Base-by-base conservation (phyloP, 2,113 vertebrate species). In the Eulacestoma nigropectus region DNA sequence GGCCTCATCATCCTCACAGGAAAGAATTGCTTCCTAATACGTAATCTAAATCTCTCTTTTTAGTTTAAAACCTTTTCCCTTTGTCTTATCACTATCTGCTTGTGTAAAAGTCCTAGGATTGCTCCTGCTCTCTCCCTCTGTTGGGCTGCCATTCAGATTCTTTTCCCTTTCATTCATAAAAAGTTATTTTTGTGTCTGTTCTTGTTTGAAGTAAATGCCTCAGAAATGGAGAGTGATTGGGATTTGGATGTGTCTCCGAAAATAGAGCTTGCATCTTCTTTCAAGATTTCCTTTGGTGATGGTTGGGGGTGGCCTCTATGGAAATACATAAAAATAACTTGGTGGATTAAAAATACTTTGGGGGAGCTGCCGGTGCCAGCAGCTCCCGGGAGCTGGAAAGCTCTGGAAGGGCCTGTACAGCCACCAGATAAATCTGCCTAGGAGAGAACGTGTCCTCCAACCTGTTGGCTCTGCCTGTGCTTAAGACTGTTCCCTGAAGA, bases 191-290 rank as follows among this genome's bases (percentile, higher is more conserved):
- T 89, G 9, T n/a, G 10, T 56, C 67, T 68, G 56, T 39, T 74
- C 41, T 59, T 68, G 20, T 87, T 85, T 86, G 88, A 90, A 83
- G 79, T 46, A 30, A 53, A 59, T 55, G 79, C 64, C 4, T 93
- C 64, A 13, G 30, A 50, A 93, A 39, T 9, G 37, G 70, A 47
- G 72, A 23, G 37, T 33, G 87, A 75, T 72, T 55, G 78, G 57
- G 62, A 16, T 63, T 76, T 81, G 84, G 84, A 87, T 26, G 21
- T 11, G 42, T 76, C 44, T 96, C 89, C 1, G 7, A 30, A 95
- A 94, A 87, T 39, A 95, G 74, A 83, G 52, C 42, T 42, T 79
- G 46, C 60, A 8, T 65, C 75, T 95, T 68, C 90, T 74, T 62
- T 93, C 47, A 67, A 6, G 25, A 53, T 82, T 76, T 53, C 64